Base-by-base conservation (phyloP, 2,888 invertebrate genomes). In the Caenorhabditis becei region DNA sequence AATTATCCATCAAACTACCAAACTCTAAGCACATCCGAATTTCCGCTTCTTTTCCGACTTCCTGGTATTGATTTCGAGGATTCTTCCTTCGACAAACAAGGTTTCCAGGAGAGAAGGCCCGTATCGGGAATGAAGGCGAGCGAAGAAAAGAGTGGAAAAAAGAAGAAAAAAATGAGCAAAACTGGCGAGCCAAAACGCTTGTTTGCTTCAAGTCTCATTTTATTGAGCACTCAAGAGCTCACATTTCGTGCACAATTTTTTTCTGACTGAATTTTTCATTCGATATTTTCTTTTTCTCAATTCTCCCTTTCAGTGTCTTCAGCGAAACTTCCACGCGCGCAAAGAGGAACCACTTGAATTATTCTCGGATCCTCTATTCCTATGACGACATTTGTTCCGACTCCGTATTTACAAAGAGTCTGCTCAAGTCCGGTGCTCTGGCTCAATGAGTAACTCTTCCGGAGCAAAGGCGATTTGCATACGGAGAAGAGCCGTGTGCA, bases 191-290 rank as follows among this genome's bases (percentile, higher is more conserved):
- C 74, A 74, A 74, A 74, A 74, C 74, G 74, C 74, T 74, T 74
- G 74, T 74, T 74, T 74, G 74, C 74, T 74, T 74, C 74, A 74
- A 74, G 74, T 74, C 74, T 74, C 74, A 74, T 74, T 74, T 74
- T 74, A 74, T 74, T 74, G 74, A 74, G 74, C 74, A 74, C 74
- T 74, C 74, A 74, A 74, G 74, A 74, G 74, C 74, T 74, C 74
- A 74, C 74, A 74, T 74, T 74, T 74, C 74, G 74, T 66, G 74
- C 66, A 74, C 74, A 74, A 74, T 74, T 74, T 74, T 74, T 72
- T 58, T 59, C 58, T 49, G 65, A 41, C 74, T 74, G 74, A 74
- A 74, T 74, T 74, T 74, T 74, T 74, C 65, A 66, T 66, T 74
- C 59, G 47, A 74, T 59, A 58, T 74, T 74, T 63, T 63, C 28